These are phyloP conservation scores for Melanchra persicariae DNA, from an alignment of 2,888 invertebrate species.

Conservation along the genomic window DNA sequence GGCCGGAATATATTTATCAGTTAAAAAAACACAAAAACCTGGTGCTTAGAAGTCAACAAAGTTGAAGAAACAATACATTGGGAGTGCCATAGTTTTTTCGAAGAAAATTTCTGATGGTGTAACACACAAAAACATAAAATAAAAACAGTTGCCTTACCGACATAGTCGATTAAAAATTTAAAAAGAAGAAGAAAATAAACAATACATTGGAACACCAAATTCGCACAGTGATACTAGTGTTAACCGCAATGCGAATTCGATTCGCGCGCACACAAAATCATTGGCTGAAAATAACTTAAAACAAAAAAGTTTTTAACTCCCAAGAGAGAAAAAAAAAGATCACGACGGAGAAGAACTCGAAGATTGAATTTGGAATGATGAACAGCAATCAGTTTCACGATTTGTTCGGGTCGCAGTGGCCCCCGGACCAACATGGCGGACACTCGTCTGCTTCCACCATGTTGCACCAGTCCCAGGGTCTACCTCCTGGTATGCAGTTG, in stretches of 20 bases:
- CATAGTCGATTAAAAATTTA: conserved; percentile 80
- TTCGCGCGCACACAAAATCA: conserved; percentile 77
- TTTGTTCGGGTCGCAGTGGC: conserved; percentile 89
- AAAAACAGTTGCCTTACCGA: conserved; percentile 87
- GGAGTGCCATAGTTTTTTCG: conserved; percentile 85
- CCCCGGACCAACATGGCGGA: conserved; percentile 88
- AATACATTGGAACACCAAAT: conserved; percentile 69
- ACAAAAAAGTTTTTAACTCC: conserved; percentile 50
- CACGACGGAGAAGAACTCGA: conserved; percentile 63
- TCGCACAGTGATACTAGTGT: conserved; percentile 81
- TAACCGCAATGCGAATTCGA: conserved; percentile 86
- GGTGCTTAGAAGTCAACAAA: conserved; percentile 82
- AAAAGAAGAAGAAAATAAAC: conserved; percentile 68
- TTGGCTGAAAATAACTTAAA: conserved; percentile 84
- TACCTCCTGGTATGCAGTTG: conserved; percentile 82
- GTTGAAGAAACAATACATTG: conserved; percentile 78
- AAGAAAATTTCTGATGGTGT: conserved; percentile 83
- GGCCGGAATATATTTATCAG: conserved; percentile 88
- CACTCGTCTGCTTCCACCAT: conserved; percentile 87
- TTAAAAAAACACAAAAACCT: conserved; percentile 72
- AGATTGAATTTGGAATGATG: conserved; percentile 78
- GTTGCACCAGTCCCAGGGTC: conserved; percentile 81
- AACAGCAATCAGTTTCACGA: conserved; percentile 88
- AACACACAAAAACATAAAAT: conserved; percentile 51
- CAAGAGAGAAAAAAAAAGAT: conserved; percentile 49